Conservation (phyloP, 2,888 invertebrate genomes). For the Cosmia trapezina region DNA sequence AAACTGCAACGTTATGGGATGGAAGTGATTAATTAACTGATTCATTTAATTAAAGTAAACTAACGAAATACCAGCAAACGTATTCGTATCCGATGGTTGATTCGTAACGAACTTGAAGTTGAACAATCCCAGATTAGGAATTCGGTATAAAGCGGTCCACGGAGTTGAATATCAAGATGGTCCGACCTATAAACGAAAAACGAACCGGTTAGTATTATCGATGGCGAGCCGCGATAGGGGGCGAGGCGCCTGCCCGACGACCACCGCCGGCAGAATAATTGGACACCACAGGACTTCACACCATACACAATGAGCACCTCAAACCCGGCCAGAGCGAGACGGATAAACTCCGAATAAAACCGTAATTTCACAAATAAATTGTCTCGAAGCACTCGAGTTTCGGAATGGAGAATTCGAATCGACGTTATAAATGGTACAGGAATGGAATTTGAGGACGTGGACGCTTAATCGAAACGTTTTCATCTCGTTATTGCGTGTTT, state of each 20-base stretch:
- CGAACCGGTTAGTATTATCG: slow-evolving; percentile 87
- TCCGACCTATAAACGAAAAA: slow-evolving; percentile 85
- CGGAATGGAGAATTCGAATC: slow-evolving; percentile 77
- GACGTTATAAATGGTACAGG: slow-evolving; percentile 79
- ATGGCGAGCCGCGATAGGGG: slow-evolving; percentile 89
- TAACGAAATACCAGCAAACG: slow-evolving; percentile 29
- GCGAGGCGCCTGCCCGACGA: slow-evolving; percentile 86
- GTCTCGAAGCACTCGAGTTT: slow-evolving; percentile 73
- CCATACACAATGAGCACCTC: slow-evolving; percentile 77
- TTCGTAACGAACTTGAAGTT: slow-evolving; percentile 61
- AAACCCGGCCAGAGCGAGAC: slow-evolving; percentile 62
- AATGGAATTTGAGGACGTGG: slow-evolving; percentile 77
- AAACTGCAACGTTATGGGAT: slow-evolving; percentile 63
- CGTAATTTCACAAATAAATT: slow-evolving; percentile 78
- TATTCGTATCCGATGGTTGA: slow-evolving; percentile 53
- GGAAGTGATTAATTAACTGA: slow-evolving; percentile 73
- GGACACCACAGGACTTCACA: slow-evolving; percentile 90
- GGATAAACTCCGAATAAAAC: slow-evolving; percentile 66
- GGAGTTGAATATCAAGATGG: slow-evolving; percentile 74
- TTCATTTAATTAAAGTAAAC: slow-evolving; percentile 20
- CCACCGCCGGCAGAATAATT: slow-evolving; percentile 88
- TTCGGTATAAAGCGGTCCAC: slow-evolving; percentile 69
- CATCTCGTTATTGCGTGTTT: slow-evolving; percentile 68
- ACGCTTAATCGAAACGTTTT: slow-evolving; percentile 75
- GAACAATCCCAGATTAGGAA: slow-evolving; percentile 71